Conservation (phyloP, 1,140 invertebrate species). For the Ptiloglossa arizonensis region DNA sequence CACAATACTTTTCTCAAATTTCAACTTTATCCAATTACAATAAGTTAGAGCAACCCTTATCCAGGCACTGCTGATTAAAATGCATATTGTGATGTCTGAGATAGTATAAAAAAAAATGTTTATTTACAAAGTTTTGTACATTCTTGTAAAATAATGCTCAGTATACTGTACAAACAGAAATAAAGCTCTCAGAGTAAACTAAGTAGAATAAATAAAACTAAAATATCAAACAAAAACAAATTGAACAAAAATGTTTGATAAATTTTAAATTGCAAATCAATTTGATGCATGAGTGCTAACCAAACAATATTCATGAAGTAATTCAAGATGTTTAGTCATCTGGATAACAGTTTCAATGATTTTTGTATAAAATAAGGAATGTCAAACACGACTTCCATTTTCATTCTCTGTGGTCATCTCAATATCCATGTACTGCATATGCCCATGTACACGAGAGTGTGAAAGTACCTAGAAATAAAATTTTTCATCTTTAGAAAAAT, state of each 20-base stretch:
- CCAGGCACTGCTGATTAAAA: slow-evolving; percentile 52
- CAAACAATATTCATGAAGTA: slow-evolving; percentile 49
- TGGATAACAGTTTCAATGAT: slow-evolving; percentile 57
- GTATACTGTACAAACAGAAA: not conserved
- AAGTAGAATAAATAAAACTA: not conserved
- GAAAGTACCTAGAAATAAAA: slow-evolving; percentile 71
- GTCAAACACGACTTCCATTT: slow-evolving; percentile 63
- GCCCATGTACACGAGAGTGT: slow-evolving; percentile 61
- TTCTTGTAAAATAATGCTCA: not conserved
- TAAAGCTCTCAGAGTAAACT: not conserved
- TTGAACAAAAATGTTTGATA: slow-evolving; percentile 29
- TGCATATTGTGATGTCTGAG: slow-evolving; percentile 25
- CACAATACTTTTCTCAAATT: not conserved
- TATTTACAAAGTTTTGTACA: not conserved
- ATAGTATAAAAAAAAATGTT: not conserved
- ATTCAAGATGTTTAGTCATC: slow-evolving; percentile 60
- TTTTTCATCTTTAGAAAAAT: slow-evolving; percentile 66
- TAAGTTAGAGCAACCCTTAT: slow-evolving; percentile 68
- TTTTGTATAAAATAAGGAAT: slow-evolving; percentile 57
- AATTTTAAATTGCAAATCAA: slow-evolving; percentile 14
- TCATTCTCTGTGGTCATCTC: slow-evolving; percentile 66
- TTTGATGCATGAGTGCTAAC: slow-evolving; percentile 55
- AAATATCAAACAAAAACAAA: slow-evolving; percentile 12
- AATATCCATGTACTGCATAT: slow-evolving; percentile 63
- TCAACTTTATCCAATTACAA: slow-evolving; percentile 9